Conservation (phyloP, 2,888 invertebrate genomes). For the Helleia helle region DNA sequence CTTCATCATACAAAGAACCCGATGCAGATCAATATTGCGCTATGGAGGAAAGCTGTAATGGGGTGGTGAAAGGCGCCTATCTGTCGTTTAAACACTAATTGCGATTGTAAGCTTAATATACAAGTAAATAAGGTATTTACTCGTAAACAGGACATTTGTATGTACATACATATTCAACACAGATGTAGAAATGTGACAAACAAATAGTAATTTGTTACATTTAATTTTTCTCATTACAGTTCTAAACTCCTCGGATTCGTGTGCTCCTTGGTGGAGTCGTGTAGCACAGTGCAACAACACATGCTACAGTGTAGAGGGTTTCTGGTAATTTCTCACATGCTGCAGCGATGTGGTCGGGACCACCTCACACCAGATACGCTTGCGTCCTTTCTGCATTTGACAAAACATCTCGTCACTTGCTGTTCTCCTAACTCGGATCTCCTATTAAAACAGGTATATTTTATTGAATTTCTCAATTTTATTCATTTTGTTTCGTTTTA, state of each 20-base stretch:
- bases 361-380: slow-evolving; percentile 96
- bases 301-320: slow-evolving; percentile 99
- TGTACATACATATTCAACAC: too few species aligned
- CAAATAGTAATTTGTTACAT: too few species aligned
- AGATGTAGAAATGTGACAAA: too few species aligned
- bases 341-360: slow-evolving; percentile 93
- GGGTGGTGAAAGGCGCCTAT: too few species aligned
- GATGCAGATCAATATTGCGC: too few species aligned
- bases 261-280: slow-evolving; percentile 96
- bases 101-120: too few species aligned
- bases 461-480: not conserved
- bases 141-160: too few species aligned
- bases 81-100: too few species aligned
- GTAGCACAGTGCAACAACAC: slow-evolving; percentile 98
- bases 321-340: slow-evolving; percentile 97
- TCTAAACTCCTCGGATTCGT: slow-evolving; percentile 97
- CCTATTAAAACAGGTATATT: slow-evolving; percentile 89
- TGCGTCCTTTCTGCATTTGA: slow-evolving; percentile 91
- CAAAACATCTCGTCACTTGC: slow-evolving; percentile 94
- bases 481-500: too few species aligned
- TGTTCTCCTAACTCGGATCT: slow-evolving; percentile 94
- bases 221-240: slow-evolving; percentile 71
- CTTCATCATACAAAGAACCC: too few species aligned
- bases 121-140: too few species aligned
- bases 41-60: too few species aligned